Base-by-base conservation (phyloP, 2,797 vertebrate species). In the Oreochromis grahami region DNA sequence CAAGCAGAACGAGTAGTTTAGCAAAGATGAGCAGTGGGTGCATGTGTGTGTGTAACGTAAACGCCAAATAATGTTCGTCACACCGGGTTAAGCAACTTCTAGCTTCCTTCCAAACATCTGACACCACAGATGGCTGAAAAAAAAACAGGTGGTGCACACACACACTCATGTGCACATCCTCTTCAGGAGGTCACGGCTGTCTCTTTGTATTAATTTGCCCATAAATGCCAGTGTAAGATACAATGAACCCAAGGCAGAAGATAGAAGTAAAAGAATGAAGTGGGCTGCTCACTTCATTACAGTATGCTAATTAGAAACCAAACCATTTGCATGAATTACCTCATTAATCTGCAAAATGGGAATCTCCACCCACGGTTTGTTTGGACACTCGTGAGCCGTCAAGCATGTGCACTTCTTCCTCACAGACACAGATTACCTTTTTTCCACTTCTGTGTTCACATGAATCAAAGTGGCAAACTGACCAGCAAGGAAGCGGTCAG, bases 131-230 rank as follows among this genome's bases (percentile, higher is more conserved):
- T 91, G 91, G 88, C 58, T 68, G 29, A 77, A 84, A 82, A 84
- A 82, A 65, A 88, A 94, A 92, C 91, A 94, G 84, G 91, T 89
- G 91, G 81, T 79, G 26, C 83, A 77, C 58, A 76, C 80, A 65
- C 77, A 51, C 77, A 56, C 79, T 58, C 76, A 60, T 51, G 55
- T 38, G 48, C 70, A 68, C 82, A 80, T 79, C 77, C 65, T 63
- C 56, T 41, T 85, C 78, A 79, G 80, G 80, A 85, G 89, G 86
- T 92, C 89, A 91, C 9, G 79, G 77, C 58, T 91, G 88, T 91
- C 87, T 91, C 83, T 87, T 87, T 88, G 82, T 53, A 87, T 91
- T 88, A 82, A 84, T 87, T 76, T 77, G 32, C 72, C 84, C 45
- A 68, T 53, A 88, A 90, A 91, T 60, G 78, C 51, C 55, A 36